Conservation (phyloP, 2,797 vertebrate genomes). For the Ciconia nigra region DNA sequence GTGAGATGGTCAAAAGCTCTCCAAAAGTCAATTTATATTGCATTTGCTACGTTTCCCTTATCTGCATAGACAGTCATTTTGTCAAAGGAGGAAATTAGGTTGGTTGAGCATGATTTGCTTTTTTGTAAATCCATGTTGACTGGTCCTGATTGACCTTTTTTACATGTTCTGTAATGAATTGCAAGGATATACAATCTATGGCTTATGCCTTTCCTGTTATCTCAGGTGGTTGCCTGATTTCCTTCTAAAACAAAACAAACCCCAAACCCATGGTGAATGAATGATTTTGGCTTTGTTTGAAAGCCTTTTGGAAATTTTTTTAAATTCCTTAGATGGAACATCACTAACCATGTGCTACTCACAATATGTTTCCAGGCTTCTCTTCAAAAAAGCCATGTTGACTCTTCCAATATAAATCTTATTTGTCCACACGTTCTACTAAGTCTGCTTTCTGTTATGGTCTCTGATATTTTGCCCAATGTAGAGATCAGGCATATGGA, state of each 20-base stretch:
- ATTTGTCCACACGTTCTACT: neutral
- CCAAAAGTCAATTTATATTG: neutral
- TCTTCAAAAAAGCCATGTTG: neutral
- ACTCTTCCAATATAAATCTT: neutral
- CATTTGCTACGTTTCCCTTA: neutral
- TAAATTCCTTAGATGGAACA: neutral
- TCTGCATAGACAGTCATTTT: constrained; percentile 25
- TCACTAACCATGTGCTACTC: neutral
- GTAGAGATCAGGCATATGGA: neutral
- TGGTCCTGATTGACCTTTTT: constrained; percentile 11
- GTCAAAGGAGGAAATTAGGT: constrained; percentile 1
- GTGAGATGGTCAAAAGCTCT: constrained; percentile 17
- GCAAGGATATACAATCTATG: neutral
- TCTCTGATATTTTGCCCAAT: neutral
- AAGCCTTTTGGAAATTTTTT: constrained; percentile 16
- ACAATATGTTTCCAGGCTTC: neutral
- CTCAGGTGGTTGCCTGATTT: constrained; percentile 22
- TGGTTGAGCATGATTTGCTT: neutral
- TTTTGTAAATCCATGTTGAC: constrained; percentile 20
- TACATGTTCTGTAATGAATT: neutral
- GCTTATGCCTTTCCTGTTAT: neutral
- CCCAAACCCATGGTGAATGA: neutral
- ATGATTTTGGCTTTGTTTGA: constrained; percentile 26
- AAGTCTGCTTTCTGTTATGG: neutral
- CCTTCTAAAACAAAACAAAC: neutral